A percentile compares a stretch with the other conserved stretches of the same genome.
These are phyloP conservation scores for Remorina albescens DNA, from an alignment of 2,797 vertebrate species.

Conservation along the genomic window DNA sequence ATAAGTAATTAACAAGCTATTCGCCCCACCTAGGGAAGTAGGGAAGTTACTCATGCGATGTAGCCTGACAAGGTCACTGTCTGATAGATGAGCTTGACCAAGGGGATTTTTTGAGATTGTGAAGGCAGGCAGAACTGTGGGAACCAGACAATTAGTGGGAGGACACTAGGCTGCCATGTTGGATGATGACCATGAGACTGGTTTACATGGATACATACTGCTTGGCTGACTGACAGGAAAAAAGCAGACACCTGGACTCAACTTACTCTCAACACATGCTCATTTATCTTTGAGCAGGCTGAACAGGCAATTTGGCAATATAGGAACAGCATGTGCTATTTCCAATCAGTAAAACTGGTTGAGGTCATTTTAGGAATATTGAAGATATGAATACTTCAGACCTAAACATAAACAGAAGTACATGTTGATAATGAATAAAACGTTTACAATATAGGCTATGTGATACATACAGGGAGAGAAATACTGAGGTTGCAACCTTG, in stretches of 20 bases:
- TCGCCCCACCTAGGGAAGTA: constrained; percentile 72
- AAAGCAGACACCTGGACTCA: constrained; percentile 75
- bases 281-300: constrained; percentile 75
- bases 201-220: constrained; percentile 75
- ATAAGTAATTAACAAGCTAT: constrained; percentile 78
- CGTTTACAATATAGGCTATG: background rate
- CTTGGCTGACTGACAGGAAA: constrained; percentile 74
- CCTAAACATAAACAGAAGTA: constrained; percentile 2
- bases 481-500: too few species aligned
- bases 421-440: too few species aligned
- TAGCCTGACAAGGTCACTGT: constrained; percentile 84
- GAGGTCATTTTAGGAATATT: constrained; percentile 34
- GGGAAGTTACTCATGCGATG: constrained; percentile 80
- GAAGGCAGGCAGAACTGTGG: constrained; percentile 80
- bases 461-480: background rate
- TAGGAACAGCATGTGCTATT: constrained; percentile 55
- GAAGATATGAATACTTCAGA: constrained; percentile 17
- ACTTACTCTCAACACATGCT: constrained; percentile 64
- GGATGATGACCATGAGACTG: constrained; percentile 78
- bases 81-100: constrained; percentile 83
- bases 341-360: constrained; percentile 44
- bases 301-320: constrained; percentile 63
- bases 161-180: constrained; percentile 77
- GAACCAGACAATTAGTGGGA: constrained; percentile 83
- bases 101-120: constrained; percentile 79